Evolutionary conservation across 2,888 invertebrate genomes (phyloP).

Genomic region (Xanthorhoe spadicearia): DNA sequence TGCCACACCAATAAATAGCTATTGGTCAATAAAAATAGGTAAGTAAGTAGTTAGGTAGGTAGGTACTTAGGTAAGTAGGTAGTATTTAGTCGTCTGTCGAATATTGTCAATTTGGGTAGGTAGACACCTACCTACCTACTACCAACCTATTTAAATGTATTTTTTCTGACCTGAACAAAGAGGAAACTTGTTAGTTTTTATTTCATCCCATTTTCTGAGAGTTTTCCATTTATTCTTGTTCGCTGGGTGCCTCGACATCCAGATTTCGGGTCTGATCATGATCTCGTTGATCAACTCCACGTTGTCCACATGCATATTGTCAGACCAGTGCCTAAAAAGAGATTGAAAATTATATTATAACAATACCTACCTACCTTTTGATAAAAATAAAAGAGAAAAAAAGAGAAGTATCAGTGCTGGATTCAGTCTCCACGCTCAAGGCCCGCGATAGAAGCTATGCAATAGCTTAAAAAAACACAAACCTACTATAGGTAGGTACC

Average conservation of each 20-base stretch:
- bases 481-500: too few species aligned
- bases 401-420: too few species aligned
- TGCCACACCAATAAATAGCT: too few species aligned
- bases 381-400: too few species aligned
- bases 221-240: constrained; percentile 38
- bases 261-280: constrained; percentile 37
- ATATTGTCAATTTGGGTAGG: too few species aligned
- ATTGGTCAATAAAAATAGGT: too few species aligned
- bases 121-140: not conserved
- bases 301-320: constrained; percentile 28
- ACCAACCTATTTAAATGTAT: not conserved
- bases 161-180: constrained; percentile 20
- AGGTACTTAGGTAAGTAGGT: too few species aligned
- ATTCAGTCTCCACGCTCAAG: too few species aligned
- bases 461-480: constrained; percentile 2
- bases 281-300: constrained; percentile 38
- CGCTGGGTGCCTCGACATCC: constrained; percentile 37
- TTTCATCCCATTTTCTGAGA: constrained; percentile 36
- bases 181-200: constrained; percentile 33
- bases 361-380: too few species aligned
- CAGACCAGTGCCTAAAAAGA: not conserved
- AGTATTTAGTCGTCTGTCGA: too few species aligned
- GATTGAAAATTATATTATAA: not conserved
- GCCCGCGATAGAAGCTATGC: too few species aligned
- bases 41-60: too few species aligned